phyloP scores from a whole-genome alignment of 2,113 vertebrate species.

The Puntigrus tetrazona region DNA sequence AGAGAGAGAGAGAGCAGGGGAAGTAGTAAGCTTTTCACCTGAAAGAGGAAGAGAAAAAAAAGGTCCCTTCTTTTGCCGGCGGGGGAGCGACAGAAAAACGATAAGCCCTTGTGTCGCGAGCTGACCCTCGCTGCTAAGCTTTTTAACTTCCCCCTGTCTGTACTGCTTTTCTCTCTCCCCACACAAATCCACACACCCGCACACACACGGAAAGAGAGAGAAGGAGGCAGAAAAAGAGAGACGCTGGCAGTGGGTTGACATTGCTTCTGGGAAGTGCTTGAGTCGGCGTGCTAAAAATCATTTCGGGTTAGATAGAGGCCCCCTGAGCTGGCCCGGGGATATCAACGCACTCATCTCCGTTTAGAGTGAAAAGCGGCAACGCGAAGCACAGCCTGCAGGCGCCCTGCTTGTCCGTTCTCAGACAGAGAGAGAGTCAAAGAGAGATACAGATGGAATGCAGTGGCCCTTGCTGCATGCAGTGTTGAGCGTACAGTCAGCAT shows the following conservation, averaged over 20 bases:
- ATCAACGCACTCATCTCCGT: conserved; percentile 86
- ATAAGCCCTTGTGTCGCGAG: conserved; percentile 80
- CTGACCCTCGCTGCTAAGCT: conserved; percentile 77
- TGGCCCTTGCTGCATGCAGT: conserved; percentile 60
- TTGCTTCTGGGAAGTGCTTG: conserved; percentile 93
- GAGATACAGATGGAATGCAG: conserved; percentile 49
- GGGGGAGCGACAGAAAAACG: conserved; percentile 73
- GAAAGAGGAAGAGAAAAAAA: conserved; percentile 61
- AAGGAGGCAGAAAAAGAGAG: conserved; percentile 16
- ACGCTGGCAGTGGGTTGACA: conserved; percentile 73
- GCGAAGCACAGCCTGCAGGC: conserved; percentile 76
- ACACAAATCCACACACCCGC: not conserved
- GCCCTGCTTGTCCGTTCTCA: conserved; percentile 76
- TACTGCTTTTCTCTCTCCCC: conserved; percentile 55
- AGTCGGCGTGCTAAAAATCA: conserved; percentile 81
- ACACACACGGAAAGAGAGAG: conserved; percentile 36
- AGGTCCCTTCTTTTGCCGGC: conserved; percentile 51
- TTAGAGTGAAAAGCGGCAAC: conserved; percentile 70
- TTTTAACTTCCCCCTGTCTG: conserved; percentile 82
- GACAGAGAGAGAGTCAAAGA: conserved; percentile 39
- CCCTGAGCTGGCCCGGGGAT: conserved; percentile 77
- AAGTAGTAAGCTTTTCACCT: conserved; percentile 78
- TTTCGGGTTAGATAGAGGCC: conserved; percentile 89
- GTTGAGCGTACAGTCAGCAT: conserved; percentile 81
- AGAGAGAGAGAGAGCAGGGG: conserved; percentile 60